Evolutionary conservation across 2,797 vertebrate genomes (phyloP).

Genomic region (Eleutherodactylus coqui): DNA sequence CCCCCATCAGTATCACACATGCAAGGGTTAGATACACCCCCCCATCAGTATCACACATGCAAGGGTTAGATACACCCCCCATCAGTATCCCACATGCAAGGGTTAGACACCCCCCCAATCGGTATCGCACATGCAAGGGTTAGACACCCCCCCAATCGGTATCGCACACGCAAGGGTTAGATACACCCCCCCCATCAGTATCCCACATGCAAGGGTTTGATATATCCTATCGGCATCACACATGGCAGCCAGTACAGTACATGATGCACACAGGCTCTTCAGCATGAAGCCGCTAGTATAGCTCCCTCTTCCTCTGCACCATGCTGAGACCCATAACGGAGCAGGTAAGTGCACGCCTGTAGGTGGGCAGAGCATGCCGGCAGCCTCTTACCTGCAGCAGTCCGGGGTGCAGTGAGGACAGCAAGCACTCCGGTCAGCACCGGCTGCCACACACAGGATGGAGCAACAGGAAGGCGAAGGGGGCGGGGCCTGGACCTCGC

Average conservation of each 20-base stretch:
- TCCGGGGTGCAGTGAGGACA: too few species aligned
- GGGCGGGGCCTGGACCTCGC: neutral
- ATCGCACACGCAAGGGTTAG: too few species aligned
- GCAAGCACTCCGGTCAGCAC: neutral
- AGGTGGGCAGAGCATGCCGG: neutral
- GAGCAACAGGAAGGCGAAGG: neutral
- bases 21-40: neutral
- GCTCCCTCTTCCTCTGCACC: neutral
- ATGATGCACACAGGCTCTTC: too few species aligned
- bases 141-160: too few species aligned
- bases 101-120: neutral
- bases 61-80: neutral
- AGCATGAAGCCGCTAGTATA: neutral
- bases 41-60: neutral
- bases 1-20: neutral
- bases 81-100: neutral
- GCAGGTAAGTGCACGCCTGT: too few species aligned
- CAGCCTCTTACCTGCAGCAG: conserved; percentile 12
- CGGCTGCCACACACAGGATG: neutral
- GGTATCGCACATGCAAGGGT: too few species aligned
- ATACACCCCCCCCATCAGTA: too few species aligned
- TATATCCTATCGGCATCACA: too few species aligned
- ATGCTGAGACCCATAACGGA: conserved; percentile 6
- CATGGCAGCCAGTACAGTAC: too few species aligned
- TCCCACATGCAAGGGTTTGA: too few species aligned